A percentile compares a stretch with the other conserved stretches of the same genome.
Evolutionary conservation across 2,888 invertebrate species (phyloP).

Genomic region (Junonia oenone): DNA sequence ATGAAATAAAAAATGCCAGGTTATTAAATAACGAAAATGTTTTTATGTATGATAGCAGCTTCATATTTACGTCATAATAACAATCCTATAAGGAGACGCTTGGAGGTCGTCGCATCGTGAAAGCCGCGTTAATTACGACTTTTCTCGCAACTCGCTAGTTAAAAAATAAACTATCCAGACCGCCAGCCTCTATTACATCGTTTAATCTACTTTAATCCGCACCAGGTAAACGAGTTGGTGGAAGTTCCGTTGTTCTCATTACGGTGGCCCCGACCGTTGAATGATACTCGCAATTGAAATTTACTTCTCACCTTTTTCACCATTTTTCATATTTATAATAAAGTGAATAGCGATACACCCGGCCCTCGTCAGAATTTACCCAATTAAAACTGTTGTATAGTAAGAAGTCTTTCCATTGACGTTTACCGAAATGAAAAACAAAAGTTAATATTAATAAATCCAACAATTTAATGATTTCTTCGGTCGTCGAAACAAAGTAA

Average conservation of each 20-base stretch:
- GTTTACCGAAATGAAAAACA: background rate
- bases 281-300: constrained; percentile 31
- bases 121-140: constrained; percentile 63
- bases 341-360: background rate
- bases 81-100: constrained; percentile 50
- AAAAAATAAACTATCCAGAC: constrained; percentile 48
- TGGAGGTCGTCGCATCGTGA: constrained; percentile 38
- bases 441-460: background rate
- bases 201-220: constrained; percentile 44
- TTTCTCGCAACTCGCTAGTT: constrained; percentile 45
- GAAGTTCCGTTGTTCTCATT: constrained; percentile 35
- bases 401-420: background rate
- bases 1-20: background rate
- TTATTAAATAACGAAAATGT: constrained; percentile 27
- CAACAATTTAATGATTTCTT: background rate
- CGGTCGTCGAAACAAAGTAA: background rate
- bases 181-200: constrained; percentile 33
- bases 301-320: constrained; percentile 16
- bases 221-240: constrained; percentile 33
- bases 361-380: background rate
- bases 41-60: constrained; percentile 47
- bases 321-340: background rate
- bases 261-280: constrained; percentile 23
- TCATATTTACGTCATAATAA: constrained; percentile 44
- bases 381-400: background rate